Evolutionary conservation across 2,797 vertebrate species (phyloP), one percentile per base, ranked within the genome.

Genomic region (Platalea minor): DNA sequence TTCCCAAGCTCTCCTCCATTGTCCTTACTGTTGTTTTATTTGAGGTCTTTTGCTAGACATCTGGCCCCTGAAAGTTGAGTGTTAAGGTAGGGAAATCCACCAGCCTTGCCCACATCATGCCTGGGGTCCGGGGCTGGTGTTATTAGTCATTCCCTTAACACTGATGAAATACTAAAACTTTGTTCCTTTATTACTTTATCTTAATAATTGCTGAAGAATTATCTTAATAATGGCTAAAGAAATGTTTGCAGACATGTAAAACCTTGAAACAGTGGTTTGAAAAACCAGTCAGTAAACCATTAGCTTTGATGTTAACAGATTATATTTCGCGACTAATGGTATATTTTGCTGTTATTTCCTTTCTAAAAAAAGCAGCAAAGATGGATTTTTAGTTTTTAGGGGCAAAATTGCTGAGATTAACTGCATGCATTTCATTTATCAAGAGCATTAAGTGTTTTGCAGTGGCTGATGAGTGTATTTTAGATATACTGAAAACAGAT

Each of bases 401-500:
- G 57, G 37, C 18, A 92, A 95, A 94, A 95, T 85, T 75, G 68
- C 89, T 73, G 72, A 91, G 63, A 85, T 95, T 83, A 95, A 88
- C 87, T 84, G 68, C 59, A 45, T 67, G 37, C 50, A 81, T 95
- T 95, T 93, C 70, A 95, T 95, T 95, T 97, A 95, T 96, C 95
- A 96, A 91, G 74, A 84, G 37, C 84, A 87, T 95, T 97, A 96
- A 96, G 91, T 92, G 79, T 95, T 97, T 90, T 88, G 84, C 79
- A 92, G 85, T 82, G 95, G 93, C 77, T 83, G 96, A 94, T 96
- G 96, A 97, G 91, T 93, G 81, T 81, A 89, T 94, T 95, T 91
- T 89, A 96, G 95, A 96, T 96, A 97, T 73, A 91, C 80, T 81
- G 86, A 92, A 95, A 95, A 91, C 89, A 94, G 73, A 97, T 88